Conservation (phyloP, 2,888 invertebrate species). For the Machimus rusticus region DNA sequence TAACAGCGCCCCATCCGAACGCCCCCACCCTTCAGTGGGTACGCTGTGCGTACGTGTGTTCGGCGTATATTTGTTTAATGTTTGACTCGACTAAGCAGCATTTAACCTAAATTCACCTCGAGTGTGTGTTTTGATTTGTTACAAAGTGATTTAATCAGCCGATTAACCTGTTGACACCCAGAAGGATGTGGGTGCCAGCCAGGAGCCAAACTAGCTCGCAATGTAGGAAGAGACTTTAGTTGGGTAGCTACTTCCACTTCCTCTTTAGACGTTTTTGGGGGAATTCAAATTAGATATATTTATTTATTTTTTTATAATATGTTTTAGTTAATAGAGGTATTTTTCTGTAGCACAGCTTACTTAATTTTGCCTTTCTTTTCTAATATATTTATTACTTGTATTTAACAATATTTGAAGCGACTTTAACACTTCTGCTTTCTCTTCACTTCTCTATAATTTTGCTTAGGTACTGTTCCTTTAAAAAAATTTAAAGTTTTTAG, state of each 20-base stretch:
- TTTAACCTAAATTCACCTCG: constrained; percentile 40
- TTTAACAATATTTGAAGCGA: no score
- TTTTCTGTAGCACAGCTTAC: no score
- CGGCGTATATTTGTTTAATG: constrained; percentile 19
- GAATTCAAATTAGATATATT: neutral
- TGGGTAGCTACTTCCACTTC: neutral
- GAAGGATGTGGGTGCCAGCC: neutral
- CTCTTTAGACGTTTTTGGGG: neutral
- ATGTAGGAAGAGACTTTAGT: neutral
- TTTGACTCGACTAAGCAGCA: constrained; percentile 38
- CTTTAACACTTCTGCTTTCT: no score
- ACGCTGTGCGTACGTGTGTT: constrained; percentile 15
- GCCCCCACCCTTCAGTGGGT: neutral
- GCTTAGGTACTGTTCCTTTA: no score
- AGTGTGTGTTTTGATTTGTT: constrained; percentile 38
- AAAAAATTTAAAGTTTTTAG: no score
- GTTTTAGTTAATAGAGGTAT: no score
- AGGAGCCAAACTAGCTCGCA: neutral
- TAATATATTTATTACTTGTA: no score
- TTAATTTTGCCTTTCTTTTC: no score
- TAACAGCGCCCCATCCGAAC: neutral
- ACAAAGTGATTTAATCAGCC: constrained; percentile 39
- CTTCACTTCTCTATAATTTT: no score
- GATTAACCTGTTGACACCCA: constrained; percentile 35
- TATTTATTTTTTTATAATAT: no score